These are phyloP conservation scores for Polydrusus tereticollis DNA, from an alignment of 2,888 invertebrate genomes.

Conservation along the genomic window DNA sequence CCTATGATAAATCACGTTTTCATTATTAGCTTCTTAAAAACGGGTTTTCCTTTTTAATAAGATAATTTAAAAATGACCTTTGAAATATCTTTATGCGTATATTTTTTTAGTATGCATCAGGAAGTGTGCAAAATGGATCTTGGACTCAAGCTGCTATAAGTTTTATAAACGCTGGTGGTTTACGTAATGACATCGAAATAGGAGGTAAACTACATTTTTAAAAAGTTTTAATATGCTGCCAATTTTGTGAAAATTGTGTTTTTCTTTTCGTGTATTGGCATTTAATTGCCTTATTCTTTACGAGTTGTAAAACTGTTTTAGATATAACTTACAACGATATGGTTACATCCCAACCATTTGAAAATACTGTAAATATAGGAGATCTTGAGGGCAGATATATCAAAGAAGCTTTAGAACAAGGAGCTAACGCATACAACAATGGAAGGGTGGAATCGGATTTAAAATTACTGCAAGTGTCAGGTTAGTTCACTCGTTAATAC, in stretches of 20 bases:
- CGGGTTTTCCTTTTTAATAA: too few species aligned
- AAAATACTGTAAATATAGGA: slow-evolving; percentile 79
- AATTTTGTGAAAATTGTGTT: neutral
- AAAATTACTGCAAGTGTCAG: slow-evolving; percentile 74
- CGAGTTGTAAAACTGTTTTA: too few species aligned
- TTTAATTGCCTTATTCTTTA: too few species aligned
- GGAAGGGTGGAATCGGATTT: slow-evolving; percentile 66
- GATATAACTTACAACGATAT: slow-evolving; percentile 80
- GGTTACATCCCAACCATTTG: slow-evolving; percentile 80
- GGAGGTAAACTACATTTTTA: slow-evolving; percentile 68
- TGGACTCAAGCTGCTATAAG: slow-evolving; percentile 81
- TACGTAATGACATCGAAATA: slow-evolving; percentile 76
- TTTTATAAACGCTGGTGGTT: slow-evolving; percentile 77
- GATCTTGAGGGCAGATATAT: slow-evolving; percentile 78
- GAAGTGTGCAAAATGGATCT: slow-evolving; percentile 54
- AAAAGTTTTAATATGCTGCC: neutral
- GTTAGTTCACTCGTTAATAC: too few species aligned
- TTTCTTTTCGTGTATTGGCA: too few species aligned
- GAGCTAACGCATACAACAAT: slow-evolving; percentile 66
- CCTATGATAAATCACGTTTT: too few species aligned
- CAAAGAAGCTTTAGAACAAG: slow-evolving; percentile 73
- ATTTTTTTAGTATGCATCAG: slow-evolving; percentile 52
- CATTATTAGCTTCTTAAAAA: too few species aligned
- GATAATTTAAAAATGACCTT: too few species aligned
- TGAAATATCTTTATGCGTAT: too few species aligned